These are phyloP conservation scores for Poeciliopsis paucimaculata DNA, from an alignment of 2,797 vertebrate species.

Conservation along the genomic window DNA sequence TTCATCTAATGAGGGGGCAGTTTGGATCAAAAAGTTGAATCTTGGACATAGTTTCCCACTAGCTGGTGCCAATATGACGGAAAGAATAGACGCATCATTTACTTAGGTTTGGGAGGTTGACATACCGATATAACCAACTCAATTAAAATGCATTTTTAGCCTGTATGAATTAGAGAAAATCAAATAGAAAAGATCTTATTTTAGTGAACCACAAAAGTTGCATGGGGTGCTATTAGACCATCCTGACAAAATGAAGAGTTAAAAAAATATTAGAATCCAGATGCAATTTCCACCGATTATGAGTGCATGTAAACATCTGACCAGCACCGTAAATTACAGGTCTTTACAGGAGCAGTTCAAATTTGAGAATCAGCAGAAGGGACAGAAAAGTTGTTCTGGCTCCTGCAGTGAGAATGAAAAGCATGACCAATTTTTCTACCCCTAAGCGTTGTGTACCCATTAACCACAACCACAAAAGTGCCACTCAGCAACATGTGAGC, in stretches of 20 bases:
- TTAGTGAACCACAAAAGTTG: background rate
- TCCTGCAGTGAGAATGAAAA: slow-evolving; percentile 32
- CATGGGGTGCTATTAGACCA: background rate
- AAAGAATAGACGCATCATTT: background rate
- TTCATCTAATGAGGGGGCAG: background rate
- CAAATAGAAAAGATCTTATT: background rate
- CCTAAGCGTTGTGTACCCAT: slow-evolving; percentile 38
- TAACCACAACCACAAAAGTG: slow-evolving; percentile 67
- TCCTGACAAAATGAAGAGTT: background rate
- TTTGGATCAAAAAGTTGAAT: background rate
- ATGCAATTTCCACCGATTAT: background rate
- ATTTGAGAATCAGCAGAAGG: slow-evolving; percentile 32
- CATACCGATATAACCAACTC: background rate
- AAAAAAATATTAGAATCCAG: background rate
- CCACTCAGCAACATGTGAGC: slow-evolving; percentile 67
- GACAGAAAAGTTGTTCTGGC: slow-evolving; percentile 50
- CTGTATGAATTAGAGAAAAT: background rate
- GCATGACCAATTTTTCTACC: slow-evolving; percentile 44
- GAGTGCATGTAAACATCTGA: background rate
- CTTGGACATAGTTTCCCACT: background rate
- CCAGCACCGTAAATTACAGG: background rate
- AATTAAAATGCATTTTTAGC: background rate
- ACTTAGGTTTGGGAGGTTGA: background rate
- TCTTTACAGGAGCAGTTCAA: slow-evolving; percentile 37
- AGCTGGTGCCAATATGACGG: background rate